Base-by-base conservation (phyloP, 2,797 vertebrate species). In the Agapornis canus region DNA sequence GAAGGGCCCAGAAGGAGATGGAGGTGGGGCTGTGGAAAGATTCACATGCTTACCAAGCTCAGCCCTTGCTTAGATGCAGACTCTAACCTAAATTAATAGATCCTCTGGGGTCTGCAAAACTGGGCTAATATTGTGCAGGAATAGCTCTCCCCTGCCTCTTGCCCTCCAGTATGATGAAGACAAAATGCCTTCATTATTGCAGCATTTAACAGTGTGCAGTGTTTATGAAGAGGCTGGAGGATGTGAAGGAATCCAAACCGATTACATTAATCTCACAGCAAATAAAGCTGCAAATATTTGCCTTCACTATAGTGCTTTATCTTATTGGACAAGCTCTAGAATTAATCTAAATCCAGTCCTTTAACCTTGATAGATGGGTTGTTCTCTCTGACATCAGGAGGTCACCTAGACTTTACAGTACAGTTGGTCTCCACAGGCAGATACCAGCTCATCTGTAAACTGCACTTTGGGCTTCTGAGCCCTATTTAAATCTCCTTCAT, bases 61-160 rank as follows among this genome's bases (percentile, higher is more conserved):
- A 93, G 71, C 48, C 75, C 51, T 80, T 91, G 57, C 71, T 86
- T 81, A 39, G 72, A 90, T 77, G 59, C 60, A 84, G 69, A 84
- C 43, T 92, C 63, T 95, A 95, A 97, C 94, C 90, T 90, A 86
- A 93, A 94, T 92, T 89, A 94, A 92, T 96, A 86, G 91, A 91
- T 92, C 86, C 83, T 96, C 90, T 72, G 88, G 93, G 94, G 85
- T 86, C 83, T 94, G 77, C 90, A 94, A 80, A 96, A 92, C 85
- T 96, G 90, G 95, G 86, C 88, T 97, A 93, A 95, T 96, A 95
- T 95, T 96, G 95, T 93, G 90, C 92, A 94, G 73, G 91, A 96
- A 91, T 77, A 93, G 70, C 86, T 84, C 83, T 96, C 88, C 83
- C 91, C 49, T 95, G 91, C 71, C 84, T 88, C 84, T 77, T 86